Percentiles rank a stretch among this genome's conserved stretches.
phyloP scores from a whole-genome alignment of 2,113 vertebrate species.

The Calypte anna region DNA sequence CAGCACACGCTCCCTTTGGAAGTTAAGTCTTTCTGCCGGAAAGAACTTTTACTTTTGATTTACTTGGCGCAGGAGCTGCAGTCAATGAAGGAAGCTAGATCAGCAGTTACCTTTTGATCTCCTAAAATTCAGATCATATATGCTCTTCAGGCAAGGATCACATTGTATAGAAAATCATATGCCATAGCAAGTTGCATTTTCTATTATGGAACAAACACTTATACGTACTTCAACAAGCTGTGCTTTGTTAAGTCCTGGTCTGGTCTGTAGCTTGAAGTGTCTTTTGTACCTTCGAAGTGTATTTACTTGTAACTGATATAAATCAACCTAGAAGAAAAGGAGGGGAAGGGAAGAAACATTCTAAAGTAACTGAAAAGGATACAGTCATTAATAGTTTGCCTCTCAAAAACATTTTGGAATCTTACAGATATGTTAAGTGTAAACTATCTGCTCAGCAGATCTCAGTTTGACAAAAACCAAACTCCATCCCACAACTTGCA shows the following conservation, averaged over 20 bases:
- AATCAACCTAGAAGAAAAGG: conserved; percentile 81
- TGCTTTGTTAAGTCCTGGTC: conserved; percentile 87
- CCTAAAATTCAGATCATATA: conserved; percentile 1
- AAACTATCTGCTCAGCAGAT: neutral
- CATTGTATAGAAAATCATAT: neutral
- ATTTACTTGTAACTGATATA: conserved; percentile 87
- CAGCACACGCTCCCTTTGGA: neutral
- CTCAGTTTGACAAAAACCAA: conserved; percentile 13
- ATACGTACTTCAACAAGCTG: conserved; percentile 85
- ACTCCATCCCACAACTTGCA: neutral
- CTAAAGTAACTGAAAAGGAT: neutral
- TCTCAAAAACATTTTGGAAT: neutral
- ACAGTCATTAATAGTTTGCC: neutral
- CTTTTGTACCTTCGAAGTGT: conserved; percentile 87
- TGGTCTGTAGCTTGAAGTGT: conserved; percentile 87
- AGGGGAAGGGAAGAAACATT: neutral
- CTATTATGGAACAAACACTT: conserved; percentile 41
- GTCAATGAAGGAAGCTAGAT: conserved; percentile 9
- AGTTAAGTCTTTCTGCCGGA: neutral
- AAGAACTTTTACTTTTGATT: conserved; percentile 13
- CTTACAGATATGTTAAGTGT: neutral
- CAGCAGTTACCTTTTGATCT: conserved; percentile 31
- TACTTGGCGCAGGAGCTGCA: neutral
- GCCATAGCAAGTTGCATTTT: neutral
- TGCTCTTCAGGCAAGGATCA: neutral